Conservation (phyloP, 2,888 invertebrate genomes). For the Exocentrus adspersus region DNA sequence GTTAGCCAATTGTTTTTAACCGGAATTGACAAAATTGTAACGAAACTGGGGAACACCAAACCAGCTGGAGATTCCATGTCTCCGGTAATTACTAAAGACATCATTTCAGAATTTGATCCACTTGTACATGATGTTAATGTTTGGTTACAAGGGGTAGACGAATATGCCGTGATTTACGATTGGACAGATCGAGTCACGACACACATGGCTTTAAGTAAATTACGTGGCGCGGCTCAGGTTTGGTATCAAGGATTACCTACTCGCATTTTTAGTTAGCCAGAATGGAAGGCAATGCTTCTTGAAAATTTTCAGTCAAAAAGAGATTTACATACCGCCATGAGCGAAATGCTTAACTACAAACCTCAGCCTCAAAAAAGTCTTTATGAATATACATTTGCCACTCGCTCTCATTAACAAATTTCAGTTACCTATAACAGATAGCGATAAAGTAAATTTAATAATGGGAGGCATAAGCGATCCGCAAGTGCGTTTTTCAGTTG, state of each 20-base stretch:
- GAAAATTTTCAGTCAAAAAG: conserved; percentile 30
- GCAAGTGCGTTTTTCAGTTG: conserved; percentile 14
- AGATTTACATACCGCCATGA: conserved; percentile 25
- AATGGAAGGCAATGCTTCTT: conserved; percentile 31
- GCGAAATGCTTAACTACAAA: conserved; percentile 2
- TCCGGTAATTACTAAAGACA: neutral
- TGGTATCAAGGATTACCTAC: conserved; percentile 35
- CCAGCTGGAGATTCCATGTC: neutral
- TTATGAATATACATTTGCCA: conserved; percentile 27
- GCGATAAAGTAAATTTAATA: conserved; percentile 30
- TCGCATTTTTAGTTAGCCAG: conserved; percentile 29
- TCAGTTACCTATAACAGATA: conserved; percentile 4
- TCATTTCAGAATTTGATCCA: conserved; percentile 29
- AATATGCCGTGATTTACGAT: conserved; percentile 29
- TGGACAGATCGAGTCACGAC: conserved; percentile 28
- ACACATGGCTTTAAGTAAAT: conserved; percentile 33
- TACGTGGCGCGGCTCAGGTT: conserved; percentile 29
- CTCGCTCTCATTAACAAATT: conserved; percentile 18
- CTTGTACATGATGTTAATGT: conserved; percentile 16
- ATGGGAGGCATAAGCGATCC: conserved; percentile 18
- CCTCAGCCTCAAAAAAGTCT: neutral
- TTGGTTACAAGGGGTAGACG: conserved; percentile 32
- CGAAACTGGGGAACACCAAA: conserved; percentile 4
- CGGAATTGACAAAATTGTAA: neutral
- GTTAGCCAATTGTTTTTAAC: neutral